Evolutionary conservation across 2,113 vertebrate genomes (phyloP).

Genomic region (Arenaria interpres): DNA sequence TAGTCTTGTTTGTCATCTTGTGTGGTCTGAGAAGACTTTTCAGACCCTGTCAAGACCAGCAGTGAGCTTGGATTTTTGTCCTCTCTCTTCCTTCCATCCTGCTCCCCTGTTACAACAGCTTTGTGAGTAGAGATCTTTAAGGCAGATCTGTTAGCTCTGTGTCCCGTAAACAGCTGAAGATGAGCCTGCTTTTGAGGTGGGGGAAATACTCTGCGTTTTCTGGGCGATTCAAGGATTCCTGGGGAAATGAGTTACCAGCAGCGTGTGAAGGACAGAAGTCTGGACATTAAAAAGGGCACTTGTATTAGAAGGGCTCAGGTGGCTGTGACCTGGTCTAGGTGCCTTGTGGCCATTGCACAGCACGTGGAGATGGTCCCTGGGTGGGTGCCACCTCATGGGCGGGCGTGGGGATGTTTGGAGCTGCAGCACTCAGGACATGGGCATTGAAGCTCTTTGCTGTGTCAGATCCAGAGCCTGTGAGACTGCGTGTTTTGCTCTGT

Average conservation of each 20-base stretch:
- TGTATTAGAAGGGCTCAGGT: background rate
- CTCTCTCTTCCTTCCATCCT: background rate
- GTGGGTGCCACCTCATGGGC: background rate
- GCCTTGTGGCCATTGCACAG: fast-evolving
- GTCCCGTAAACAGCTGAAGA: background rate
- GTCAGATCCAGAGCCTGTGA: background rate
- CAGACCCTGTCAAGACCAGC: background rate
- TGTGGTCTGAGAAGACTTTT: background rate
- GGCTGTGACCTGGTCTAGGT: background rate
- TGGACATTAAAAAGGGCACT: background rate
- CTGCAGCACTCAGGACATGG: background rate
- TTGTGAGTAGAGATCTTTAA: background rate
- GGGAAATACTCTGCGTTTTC: background rate
- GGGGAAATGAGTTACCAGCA: background rate
- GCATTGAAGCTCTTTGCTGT: background rate
- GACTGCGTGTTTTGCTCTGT: background rate
- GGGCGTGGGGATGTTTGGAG: background rate
- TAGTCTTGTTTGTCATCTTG: background rate
- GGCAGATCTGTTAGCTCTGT: background rate
- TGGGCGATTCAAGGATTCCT: background rate
- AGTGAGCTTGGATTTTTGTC: background rate
- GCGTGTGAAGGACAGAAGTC: background rate
- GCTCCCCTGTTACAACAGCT: background rate
- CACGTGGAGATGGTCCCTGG: fast-evolving
- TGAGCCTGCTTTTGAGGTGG: background rate